A percentile compares a stretch with the other conserved stretches of the same genome.
Conservation (phyloP, 2,113 vertebrate species). For the Noctilio leporinus region DNA sequence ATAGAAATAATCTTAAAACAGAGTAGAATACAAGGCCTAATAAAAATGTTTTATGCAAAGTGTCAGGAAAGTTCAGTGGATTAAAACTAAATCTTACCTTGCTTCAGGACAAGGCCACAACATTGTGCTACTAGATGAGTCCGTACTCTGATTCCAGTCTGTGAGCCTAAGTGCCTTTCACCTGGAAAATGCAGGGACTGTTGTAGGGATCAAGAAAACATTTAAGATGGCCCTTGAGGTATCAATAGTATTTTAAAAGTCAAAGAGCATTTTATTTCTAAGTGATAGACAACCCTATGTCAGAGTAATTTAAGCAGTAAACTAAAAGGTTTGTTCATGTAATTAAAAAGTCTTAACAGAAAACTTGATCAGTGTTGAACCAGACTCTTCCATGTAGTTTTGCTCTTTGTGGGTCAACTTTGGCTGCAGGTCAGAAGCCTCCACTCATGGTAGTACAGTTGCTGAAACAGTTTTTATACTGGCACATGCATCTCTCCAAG, state of each 20-base stretch:
- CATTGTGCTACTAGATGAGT: accelerated
- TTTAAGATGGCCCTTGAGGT: background rate
- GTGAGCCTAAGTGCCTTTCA: background rate
- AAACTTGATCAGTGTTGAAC: background rate
- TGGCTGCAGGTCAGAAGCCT: background rate
- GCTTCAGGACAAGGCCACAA: background rate
- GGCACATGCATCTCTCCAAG: background rate
- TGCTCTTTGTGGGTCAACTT: background rate
- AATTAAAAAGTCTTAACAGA: background rate
- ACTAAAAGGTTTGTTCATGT: background rate
- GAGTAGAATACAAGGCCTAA: background rate
- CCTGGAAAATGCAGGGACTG: background rate
- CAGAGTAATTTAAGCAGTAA: background rate
- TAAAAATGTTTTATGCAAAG: background rate
- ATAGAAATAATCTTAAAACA: background rate
- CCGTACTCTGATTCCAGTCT: background rate
- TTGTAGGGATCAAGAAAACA: background rate
- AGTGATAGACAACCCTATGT: background rate
- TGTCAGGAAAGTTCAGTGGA: background rate
- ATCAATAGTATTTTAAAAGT: background rate
- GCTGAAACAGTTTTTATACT: background rate
- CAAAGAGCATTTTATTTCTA: background rate
- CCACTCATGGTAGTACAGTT: accelerated
- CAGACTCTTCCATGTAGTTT: background rate
- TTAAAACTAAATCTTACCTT: background rate